These are phyloP conservation scores for Charadrius vociferus DNA, from an alignment of 2,113 vertebrate species.

Conservation along the genomic window DNA sequence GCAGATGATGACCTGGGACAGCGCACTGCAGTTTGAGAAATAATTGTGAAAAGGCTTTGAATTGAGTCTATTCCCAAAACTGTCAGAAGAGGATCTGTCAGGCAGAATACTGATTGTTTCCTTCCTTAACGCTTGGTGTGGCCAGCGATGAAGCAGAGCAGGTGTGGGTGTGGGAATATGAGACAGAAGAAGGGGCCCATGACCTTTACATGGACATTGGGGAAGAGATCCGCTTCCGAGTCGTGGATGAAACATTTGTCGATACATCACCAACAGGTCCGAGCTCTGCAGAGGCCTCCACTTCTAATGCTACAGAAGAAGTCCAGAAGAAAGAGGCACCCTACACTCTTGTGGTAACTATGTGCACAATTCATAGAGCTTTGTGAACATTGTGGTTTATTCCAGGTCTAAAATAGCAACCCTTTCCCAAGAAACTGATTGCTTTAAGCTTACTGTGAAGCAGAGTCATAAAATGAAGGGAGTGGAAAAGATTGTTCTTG, in stretches of 20 bases:
- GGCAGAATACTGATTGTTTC: background rate
- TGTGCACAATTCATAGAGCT: background rate
- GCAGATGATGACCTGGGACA: background rate
- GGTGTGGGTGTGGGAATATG: slow-evolving; percentile 98
- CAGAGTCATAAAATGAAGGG: background rate
- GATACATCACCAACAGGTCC: slow-evolving; percentile 94
- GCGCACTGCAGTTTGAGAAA: fast-evolving
- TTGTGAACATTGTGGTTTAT: background rate
- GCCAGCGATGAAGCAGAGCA: slow-evolving; percentile 93
- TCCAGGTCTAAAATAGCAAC: background rate
- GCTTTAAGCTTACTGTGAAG: background rate
- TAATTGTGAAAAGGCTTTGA: background rate
- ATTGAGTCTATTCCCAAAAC: background rate
- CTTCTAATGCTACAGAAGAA: slow-evolving; percentile 75
- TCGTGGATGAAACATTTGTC: slow-evolving; percentile 91
- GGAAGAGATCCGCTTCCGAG: slow-evolving; percentile 93
- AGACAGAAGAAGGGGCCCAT: slow-evolving; percentile 95
- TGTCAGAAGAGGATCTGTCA: background rate
- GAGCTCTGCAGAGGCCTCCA: slow-evolving; percentile 71
- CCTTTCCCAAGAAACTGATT: background rate
- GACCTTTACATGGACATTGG: slow-evolving; percentile 98
- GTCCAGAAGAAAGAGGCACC: slow-evolving; percentile 89
- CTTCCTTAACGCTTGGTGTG: slow-evolving; percentile 71
- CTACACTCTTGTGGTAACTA: slow-evolving; percentile 89
- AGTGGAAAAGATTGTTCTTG: background rate